Evolutionary conservation across 2,888 invertebrate species (phyloP).

Genomic region (Penaeus monodon): DNA sequence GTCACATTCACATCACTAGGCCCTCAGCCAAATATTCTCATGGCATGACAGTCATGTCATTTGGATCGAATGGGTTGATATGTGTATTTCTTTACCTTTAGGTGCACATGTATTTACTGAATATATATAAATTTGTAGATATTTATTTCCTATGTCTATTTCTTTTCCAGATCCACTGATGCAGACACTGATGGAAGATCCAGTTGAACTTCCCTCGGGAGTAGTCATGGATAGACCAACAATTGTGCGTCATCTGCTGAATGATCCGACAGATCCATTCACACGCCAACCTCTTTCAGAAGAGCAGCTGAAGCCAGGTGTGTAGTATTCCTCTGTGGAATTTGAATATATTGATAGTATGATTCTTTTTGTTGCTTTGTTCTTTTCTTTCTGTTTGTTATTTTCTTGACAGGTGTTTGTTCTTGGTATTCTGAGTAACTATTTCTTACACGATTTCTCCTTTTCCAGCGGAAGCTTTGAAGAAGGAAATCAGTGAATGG

Average conservation of each 20-base stretch:
- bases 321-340: neutral
- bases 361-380: neutral
- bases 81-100: too few relatives aligned
- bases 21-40: too few relatives aligned
- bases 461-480: constrained; percentile 83
- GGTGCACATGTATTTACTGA: too few relatives aligned
- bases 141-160: neutral
- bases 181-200: constrained; percentile 97
- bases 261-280: constrained; percentile 97
- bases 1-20: too few relatives aligned
- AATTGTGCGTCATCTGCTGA: constrained; percentile 91
- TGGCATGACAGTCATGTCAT: too few relatives aligned
- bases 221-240: constrained; percentile 94
- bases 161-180: constrained; percentile 84
- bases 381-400: too few relatives aligned
- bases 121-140: neutral
- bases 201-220: constrained; percentile 91
- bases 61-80: too few relatives aligned
- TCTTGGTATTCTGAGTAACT: too few relatives aligned
- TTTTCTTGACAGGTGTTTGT: too few relatives aligned
- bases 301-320: constrained; percentile 91
- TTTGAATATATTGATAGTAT: constrained; percentile 28
- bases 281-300: constrained; percentile 95
- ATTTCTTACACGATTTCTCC: constrained; percentile 44
- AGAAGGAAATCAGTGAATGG: constrained; percentile 88